phyloP scores from a whole-genome alignment of 1,140 invertebrate genomes.

The Mya arenaria region DNA sequence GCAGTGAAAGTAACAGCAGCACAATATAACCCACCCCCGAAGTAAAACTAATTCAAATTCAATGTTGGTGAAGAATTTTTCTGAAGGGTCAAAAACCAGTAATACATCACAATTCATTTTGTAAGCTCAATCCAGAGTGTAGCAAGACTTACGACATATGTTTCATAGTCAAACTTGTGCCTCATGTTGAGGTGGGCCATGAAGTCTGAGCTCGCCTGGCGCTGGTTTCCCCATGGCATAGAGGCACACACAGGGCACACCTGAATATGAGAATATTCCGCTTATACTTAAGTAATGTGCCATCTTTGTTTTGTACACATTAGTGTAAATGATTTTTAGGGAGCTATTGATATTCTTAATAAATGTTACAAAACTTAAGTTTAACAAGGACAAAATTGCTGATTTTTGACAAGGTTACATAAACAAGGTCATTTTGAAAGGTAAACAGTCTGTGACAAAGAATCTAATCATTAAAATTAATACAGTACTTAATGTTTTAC shows the following conservation, averaged over 20 bases:
- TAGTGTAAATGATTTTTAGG: too few species aligned
- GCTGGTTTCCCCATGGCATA: constrained; percentile 80
- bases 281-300: too few species aligned
- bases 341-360: too few species aligned
- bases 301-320: too few species aligned
- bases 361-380: too few species aligned
- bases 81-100: not conserved
- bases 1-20: not conserved
- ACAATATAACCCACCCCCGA: not conserved
- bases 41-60: not conserved
- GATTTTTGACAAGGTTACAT: too few species aligned
- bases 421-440: too few species aligned
- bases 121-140: not conserved
- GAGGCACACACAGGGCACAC: constrained; percentile 78
- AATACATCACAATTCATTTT: not conserved
- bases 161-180: constrained; percentile 80
- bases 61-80: not conserved
- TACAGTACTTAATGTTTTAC: too few species aligned
- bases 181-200: constrained; percentile 76
- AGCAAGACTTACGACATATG: constrained; percentile 75
- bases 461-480: too few species aligned
- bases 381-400: too few species aligned
- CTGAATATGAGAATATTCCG: constrained; percentile 54
- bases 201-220: constrained; percentile 71
- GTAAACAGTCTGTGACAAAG: too few species aligned